Conservation (phyloP, 2,113 vertebrate genomes). For the Caranx ignobilis region DNA sequence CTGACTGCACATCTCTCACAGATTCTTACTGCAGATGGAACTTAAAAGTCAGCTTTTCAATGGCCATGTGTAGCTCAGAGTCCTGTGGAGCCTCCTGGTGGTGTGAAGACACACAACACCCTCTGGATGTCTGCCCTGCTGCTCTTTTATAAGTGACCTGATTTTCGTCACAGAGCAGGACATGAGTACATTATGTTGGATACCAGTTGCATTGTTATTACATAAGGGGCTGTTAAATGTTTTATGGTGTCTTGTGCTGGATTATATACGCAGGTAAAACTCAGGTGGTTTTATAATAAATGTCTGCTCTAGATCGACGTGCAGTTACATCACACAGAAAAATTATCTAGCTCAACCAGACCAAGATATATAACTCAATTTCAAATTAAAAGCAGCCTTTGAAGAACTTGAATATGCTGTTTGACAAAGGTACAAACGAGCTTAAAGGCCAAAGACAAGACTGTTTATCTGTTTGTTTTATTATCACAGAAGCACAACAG, state of each 20-base stretch:
- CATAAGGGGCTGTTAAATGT: background rate
- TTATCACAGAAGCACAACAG: slow-evolving; percentile 86
- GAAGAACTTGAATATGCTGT: background rate
- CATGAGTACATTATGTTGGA: background rate
- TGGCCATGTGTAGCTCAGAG: background rate
- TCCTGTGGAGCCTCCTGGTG: slow-evolving; percentile 59
- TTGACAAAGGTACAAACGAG: background rate
- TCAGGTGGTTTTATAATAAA: background rate
- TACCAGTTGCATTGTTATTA: background rate
- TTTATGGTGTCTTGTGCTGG: background rate
- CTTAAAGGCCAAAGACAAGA: background rate
- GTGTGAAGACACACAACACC: background rate
- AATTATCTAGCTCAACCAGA: background rate
- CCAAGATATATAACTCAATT: background rate
- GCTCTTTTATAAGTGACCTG: slow-evolving; percentile 44
- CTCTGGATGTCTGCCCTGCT: slow-evolving; percentile 15
- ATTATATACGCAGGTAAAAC: background rate
- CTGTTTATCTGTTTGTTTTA: slow-evolving; percentile 69
- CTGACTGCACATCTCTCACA: background rate
- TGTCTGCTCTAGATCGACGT: background rate
- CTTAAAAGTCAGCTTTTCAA: background rate
- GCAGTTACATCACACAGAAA: background rate
- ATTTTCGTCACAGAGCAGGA: slow-evolving; percentile 2
- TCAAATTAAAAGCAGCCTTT: background rate
- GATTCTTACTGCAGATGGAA: background rate